Conservation (phyloP, 53 echinoderm and acorn worm genomes). For the Henricia sp. region DNA sequence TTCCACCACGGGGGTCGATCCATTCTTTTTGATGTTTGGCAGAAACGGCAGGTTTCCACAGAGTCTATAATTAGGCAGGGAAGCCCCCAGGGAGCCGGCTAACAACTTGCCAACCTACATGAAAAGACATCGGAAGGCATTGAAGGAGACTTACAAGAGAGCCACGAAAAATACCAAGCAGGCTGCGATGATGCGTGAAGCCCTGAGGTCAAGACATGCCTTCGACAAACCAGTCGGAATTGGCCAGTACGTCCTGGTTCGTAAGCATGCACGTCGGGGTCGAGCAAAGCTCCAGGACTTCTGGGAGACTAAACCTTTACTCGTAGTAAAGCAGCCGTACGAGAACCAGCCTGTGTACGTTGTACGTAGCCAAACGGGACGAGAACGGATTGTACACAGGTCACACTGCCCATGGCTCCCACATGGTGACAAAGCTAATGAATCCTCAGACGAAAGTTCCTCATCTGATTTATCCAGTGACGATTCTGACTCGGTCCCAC, state of each 20-base stretch:
- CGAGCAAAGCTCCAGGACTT: conserved; percentile 1
- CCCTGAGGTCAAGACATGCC: background rate
- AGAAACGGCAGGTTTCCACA: conserved; percentile 17
- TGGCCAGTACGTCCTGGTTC: conserved; percentile 51
- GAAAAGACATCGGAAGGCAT: background rate
- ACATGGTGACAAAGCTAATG: background rate
- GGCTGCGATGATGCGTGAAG: background rate
- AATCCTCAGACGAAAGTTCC: background rate
- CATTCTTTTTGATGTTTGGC: conserved; percentile 39
- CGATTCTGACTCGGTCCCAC: background rate
- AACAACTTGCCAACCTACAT: background rate
- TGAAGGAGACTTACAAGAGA: background rate
- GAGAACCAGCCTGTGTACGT: background rate
- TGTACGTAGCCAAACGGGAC: background rate
- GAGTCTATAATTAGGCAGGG: background rate
- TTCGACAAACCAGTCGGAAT: conserved; percentile 41
- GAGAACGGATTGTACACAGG: background rate
- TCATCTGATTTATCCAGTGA: background rate
- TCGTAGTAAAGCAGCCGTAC: conserved; percentile 5
- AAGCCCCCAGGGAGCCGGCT: background rate
- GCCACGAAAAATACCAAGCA: background rate
- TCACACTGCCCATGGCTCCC: background rate
- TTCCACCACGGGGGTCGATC: conserved; percentile 22
- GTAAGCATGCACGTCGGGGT: no score
- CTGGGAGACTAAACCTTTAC: background rate